Evolutionary conservation across 2,113 vertebrate species (phyloP), one percentile per base, ranked within the genome.

Genomic region (Proterorhinus semilunaris): DNA sequence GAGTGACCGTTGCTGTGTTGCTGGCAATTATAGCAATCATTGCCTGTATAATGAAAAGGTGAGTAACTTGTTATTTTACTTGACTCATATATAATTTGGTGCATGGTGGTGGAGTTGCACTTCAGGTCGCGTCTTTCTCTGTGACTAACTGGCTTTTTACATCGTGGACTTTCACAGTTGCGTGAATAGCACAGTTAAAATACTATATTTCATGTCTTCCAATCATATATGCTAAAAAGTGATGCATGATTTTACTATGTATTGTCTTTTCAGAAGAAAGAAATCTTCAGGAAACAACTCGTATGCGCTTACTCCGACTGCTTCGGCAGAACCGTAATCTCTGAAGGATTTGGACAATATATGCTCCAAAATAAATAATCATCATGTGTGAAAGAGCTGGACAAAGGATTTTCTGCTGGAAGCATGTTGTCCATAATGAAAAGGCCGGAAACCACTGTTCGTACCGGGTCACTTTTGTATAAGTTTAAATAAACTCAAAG

Each of bases 241-340:
- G 27, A 36, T 36, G 27, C 27, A 36, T 36, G 4, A 36, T 36
- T 36, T 36, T 36, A 3, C 27, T 36, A 36, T 36, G 4, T 36
- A 36, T 36, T 36, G 10, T 55, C 17, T n/a, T 80, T 73, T 81
- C 45, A 88, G 87, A 76, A 84, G 17, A 74, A 8, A 43, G 55
- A 74, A 54, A 66, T 44, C 72, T 5, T 68, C 78, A 17, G 73
- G 65, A 10, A 53, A 63, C 13, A 75, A 16, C 43, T 81, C 87
- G 0, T 90, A 90, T 8, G 64, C 43, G 11, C 87, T 86, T 42
- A 72, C 83, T 7, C 68, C 70, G 1, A 89, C 82, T 42, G 55
- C 48, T 10, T 13, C 51, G 2, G 13, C 66, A 55, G 53, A 21
- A 52, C 17, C 66, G n/a, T 86, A 67, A 81, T 6, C 13, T 45